phyloP scores from a whole-genome alignment of 2,888 invertebrate species.

The Callimorpha dominula region DNA sequence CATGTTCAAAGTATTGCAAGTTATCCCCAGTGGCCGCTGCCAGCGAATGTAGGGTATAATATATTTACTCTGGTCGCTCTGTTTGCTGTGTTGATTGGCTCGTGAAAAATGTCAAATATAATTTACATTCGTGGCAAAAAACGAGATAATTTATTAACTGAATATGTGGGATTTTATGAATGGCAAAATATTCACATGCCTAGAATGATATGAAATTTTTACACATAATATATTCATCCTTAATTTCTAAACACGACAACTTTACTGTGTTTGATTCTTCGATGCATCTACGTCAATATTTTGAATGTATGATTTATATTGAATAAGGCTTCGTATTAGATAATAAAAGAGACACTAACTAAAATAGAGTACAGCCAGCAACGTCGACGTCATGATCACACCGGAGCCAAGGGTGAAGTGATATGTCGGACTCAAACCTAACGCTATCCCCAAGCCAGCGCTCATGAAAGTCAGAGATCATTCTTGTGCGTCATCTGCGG shows the following conservation, averaged over 20 bases:
- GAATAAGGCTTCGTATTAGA: too few species aligned
- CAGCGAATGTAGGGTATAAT: constrained; percentile 8
- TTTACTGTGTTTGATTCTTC: background rate
- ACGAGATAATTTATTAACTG: background rate
- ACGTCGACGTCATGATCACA: too few species aligned
- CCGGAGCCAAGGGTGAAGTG: too few species aligned
- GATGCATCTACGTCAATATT: background rate
- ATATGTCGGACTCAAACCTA: too few species aligned
- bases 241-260: background rate
- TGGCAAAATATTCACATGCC: too few species aligned
- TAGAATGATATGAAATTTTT: background rate
- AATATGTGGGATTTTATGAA: background rate
- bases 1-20: background rate
- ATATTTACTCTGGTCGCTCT: constrained; percentile 34
- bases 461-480: too few species aligned
- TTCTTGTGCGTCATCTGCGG: too few species aligned
- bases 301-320: background rate
- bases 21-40: background rate
- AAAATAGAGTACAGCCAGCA: too few species aligned
- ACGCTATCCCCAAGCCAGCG: too few species aligned
- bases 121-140: constrained; percentile 19
- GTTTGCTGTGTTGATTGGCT: constrained; percentile 60
- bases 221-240: background rate
- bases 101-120: constrained; percentile 39
- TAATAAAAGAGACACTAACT: too few species aligned